phyloP scores from a whole-genome alignment of 2,113 vertebrate species.

The Erythrolamprus reginae region DNA sequence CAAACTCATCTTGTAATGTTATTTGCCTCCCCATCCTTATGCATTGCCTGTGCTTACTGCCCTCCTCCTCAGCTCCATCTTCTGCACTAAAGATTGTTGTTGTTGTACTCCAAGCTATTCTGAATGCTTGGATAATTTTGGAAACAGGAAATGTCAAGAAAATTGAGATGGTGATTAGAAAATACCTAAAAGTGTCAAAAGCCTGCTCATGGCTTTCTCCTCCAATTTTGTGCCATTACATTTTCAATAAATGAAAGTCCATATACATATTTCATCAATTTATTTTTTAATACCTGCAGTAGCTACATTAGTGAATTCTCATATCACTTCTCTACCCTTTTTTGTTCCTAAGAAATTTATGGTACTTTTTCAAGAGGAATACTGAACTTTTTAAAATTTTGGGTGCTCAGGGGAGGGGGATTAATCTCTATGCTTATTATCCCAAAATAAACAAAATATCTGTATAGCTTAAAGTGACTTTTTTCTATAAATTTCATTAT shows the following conservation, averaged over 20 bases:
- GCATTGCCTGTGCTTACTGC: not conserved
- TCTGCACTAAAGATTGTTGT: not conserved
- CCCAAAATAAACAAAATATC: constrained; percentile 56
- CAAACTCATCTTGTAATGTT: constrained; percentile 6
- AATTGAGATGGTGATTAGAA: constrained; percentile 33
- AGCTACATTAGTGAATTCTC: constrained; percentile 49
- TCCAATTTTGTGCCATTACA: constrained; percentile 31
- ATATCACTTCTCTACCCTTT: constrained; percentile 45
- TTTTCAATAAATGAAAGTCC: constrained; percentile 25
- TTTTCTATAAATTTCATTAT: constrained; percentile 60
- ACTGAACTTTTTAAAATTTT: constrained; percentile 46
- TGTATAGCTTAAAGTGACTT: constrained; percentile 40
- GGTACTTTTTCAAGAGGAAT: constrained; percentile 73
- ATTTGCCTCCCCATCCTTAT: constrained; percentile 1
- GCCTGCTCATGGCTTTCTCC: constrained; percentile 24
- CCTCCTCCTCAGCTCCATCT: not conserved
- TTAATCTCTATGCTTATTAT: constrained; percentile 54
- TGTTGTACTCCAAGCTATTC: not conserved
- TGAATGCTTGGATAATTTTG: constrained; percentile 48
- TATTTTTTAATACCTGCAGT: constrained; percentile 25
- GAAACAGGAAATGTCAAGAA: constrained; percentile 44
- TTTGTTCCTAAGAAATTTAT: constrained; percentile 55
- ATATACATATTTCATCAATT: not conserved
- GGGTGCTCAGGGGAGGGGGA: not conserved
- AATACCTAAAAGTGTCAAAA: constrained; percentile 18